Conservation (phyloP, 2,888 invertebrate species). For the Rhyacophila evoluta region DNA sequence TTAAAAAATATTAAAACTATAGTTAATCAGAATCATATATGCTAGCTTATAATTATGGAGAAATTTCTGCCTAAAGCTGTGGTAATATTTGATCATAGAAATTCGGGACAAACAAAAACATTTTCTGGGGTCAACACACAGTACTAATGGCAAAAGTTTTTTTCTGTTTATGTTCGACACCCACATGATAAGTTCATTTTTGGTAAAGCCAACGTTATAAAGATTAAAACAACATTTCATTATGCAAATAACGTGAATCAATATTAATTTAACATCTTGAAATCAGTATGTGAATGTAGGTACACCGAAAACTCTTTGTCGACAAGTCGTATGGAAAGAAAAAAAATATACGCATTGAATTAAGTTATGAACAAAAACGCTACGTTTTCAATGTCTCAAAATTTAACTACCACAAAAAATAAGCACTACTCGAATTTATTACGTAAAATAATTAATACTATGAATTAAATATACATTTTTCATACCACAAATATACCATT, state of each 20-base stretch:
- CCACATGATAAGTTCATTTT: constrained; percentile 50
- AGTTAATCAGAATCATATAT: too few species aligned
- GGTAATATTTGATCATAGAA: neutral
- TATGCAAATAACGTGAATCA: constrained; percentile 45
- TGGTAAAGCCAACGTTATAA: constrained; percentile 52
- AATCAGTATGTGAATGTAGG: neutral
- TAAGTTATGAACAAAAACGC: too few species aligned
- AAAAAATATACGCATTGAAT: too few species aligned
- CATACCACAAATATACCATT: too few species aligned
- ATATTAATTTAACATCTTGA: constrained; percentile 25
- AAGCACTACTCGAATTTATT: too few species aligned
- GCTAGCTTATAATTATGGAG: neutral
- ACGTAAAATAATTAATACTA: too few species aligned
- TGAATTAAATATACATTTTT: too few species aligned
- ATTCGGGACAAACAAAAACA: constrained; percentile 13
- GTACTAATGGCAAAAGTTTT: constrained; percentile 29
- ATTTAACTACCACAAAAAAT: too few species aligned
- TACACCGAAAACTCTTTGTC: neutral
- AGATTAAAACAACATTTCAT: constrained; percentile 49
- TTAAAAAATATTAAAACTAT: too few species aligned
- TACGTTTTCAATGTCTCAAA: too few species aligned
- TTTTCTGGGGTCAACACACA: constrained; percentile 45
- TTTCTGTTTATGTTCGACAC: constrained; percentile 41
- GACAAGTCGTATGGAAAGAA: neutral
- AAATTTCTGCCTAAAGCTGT: neutral